phyloP scores from a whole-genome alignment of 2,888 invertebrate species.

The Monoplex corrugatus region DNA sequence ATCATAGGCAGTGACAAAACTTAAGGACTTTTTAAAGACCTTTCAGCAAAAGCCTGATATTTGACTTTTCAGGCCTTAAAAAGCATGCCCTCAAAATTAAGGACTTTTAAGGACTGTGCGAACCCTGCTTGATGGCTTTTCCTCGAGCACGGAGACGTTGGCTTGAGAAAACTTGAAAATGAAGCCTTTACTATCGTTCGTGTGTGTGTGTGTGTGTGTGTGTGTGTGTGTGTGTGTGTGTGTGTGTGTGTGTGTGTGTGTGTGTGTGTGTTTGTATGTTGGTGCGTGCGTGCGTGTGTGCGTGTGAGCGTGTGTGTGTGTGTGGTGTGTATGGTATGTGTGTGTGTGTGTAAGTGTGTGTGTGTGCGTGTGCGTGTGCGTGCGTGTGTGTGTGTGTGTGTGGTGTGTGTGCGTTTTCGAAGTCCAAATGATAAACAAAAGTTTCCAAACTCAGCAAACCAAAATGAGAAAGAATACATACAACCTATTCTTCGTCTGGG shows the following conservation, averaged over 20 bases:
- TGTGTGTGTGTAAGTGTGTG: background rate
- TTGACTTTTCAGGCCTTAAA: no score
- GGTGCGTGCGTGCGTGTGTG: background rate
- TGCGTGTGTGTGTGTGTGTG: background rate
- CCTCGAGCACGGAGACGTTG: no score
- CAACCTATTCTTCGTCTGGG: background rate
- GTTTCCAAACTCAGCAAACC: no score
- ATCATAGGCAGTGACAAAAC: no score
- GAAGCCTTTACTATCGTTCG: no score
- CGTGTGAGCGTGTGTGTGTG: background rate
- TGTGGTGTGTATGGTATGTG: background rate
- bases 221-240: background rate
- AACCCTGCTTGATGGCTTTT: no score
- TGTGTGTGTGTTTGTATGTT: background rate
- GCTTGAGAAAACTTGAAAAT: no score
- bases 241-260: background rate
- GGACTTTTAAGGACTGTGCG: no score
- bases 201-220: slow-evolving; percentile 36
- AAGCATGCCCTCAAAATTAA: no score
- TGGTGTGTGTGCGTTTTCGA: background rate
- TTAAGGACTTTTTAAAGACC: no score
- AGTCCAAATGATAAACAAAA: no score
- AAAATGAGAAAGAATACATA: background rate
- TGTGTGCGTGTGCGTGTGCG: slow-evolving; percentile 25
- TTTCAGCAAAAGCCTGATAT: no score